Conservation (phyloP, 2,797 vertebrate species). For the Eulemur albifrons region DNA sequence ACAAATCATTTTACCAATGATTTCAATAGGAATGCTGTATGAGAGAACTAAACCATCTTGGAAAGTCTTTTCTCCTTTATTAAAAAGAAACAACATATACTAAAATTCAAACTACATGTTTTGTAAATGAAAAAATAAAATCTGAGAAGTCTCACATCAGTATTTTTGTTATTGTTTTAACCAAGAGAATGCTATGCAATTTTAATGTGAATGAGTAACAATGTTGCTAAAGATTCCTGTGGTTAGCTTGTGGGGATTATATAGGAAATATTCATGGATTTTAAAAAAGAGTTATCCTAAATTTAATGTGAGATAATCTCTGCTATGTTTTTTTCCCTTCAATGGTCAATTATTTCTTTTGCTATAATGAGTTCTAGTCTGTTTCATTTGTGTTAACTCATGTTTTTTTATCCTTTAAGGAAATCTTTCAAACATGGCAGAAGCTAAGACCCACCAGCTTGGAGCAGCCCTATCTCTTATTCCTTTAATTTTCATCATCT, state of each 20-base stretch:
- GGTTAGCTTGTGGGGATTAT: not conserved
- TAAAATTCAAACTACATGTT: not conserved
- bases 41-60: constrained; percentile 16
- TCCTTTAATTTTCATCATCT: constrained; percentile 84
- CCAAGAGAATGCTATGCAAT: not conserved
- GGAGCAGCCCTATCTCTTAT: constrained; percentile 81
- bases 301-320: not conserved
- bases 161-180: constrained; percentile 18
- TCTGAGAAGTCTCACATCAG: not conserved
- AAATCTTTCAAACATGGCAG: constrained; percentile 83
- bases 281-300: not conserved
- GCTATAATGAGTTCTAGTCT: not conserved
- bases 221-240: constrained; percentile 31
- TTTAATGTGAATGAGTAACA: not conserved
- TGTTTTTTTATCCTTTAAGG: constrained; percentile 82
- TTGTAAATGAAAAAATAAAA: constrained; percentile 38
- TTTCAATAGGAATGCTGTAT: not conserved
- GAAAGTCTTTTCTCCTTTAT: not conserved
- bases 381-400: constrained; percentile 71
- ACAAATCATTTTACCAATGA: not conserved
- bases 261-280: not conserved
- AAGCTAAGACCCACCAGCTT: constrained; percentile 76
- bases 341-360: not conserved
- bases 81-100: not conserved
- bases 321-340: not conserved